Evolutionary conservation across 2,888 invertebrate genomes (phyloP).

Genomic region (Patella caerulea): DNA sequence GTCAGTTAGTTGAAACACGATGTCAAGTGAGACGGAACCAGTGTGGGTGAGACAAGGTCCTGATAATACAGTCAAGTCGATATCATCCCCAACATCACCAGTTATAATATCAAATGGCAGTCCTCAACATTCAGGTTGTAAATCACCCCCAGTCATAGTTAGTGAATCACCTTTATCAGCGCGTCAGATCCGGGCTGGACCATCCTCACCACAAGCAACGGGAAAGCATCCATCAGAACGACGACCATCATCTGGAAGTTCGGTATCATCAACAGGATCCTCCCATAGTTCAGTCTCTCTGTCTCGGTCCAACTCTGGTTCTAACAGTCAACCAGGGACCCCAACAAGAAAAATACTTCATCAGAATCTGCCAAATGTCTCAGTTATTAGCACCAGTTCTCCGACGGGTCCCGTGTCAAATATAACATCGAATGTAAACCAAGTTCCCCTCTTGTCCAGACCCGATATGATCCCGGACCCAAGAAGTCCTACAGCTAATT

Average conservation of each 20-base stretch:
- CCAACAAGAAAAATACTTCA: not conserved
- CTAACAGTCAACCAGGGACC: constrained; percentile 1
- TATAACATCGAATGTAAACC: not conserved
- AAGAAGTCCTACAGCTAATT: not conserved
- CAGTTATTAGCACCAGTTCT: not conserved
- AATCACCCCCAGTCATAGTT: not conserved
- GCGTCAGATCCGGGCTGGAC: not conserved
- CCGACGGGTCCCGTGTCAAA: not conserved
- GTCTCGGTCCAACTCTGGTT: not conserved
- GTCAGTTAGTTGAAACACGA: no score
- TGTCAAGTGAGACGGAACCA: no score
- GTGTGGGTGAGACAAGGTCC: no score
- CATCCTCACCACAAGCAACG: not conserved
- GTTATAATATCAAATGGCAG: no score
- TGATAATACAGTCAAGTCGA: no score
- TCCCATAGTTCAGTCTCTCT: not conserved
- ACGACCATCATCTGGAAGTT: not conserved
- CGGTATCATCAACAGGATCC: not conserved
- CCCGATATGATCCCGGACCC: not conserved
- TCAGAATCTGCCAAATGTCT: constrained; percentile 1
- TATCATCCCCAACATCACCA: no score
- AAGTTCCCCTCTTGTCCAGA: not conserved
- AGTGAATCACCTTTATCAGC: not conserved
- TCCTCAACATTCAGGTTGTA: not conserved
- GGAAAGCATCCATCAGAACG: no score